Evolutionary conservation across 2,888 invertebrate genomes (phyloP), one percentile per base, ranked within the genome.

Genomic region (Clusia tigrina): DNA sequence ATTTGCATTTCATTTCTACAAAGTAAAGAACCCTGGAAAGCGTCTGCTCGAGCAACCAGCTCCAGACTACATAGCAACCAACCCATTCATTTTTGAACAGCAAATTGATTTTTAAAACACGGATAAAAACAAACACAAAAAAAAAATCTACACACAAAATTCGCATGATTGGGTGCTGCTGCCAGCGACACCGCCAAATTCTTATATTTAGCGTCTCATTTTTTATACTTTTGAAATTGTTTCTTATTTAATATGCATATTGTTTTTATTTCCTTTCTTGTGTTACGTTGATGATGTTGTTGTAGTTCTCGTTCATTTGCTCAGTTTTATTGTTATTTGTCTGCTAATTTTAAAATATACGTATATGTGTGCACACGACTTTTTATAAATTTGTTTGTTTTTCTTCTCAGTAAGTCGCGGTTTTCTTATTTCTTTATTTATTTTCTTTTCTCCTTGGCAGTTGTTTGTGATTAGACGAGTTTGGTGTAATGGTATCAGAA

Each of bases 221-320:
- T 32, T n/a, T n/a, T n/a, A n/a, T n/a, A n/a, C n/a, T n/a, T n/a
- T n/a, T n/a, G n/a, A n/a, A n/a, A n/a, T n/a, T n/a, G n/a, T n/a
- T n/a, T n/a, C n/a, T n/a, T n/a, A n/a, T n/a, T n/a, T n/a, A n/a
- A n/a, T n/a, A n/a, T n/a, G n/a, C n/a, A n/a, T n/a, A n/a, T n/a
- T n/a, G n/a, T n/a, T n/a, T n/a, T n/a, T n/a, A n/a, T n/a, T n/a
- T n/a, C n/a, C n/a, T n/a, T n/a, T n/a, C n/a, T n/a, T n/a, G n/a
- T n/a, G n/a, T n/a, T n/a, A n/a, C n/a, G 17, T 53, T 53, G 1
- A 25, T 53, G 17, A n/a, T 51, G 51, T 51, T 51, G 23, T 51
- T 15, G 20, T 20, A 10, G 6, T 51, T 51, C 20, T 20, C 23
- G 22, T 10, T 24, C 20, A 23, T 3, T 24, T 53, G 24, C 24